Evolutionary conservation across 2,113 vertebrate species (phyloP), one percentile per base, ranked within the genome.

Genomic region (Erinaceus europaeus): DNA sequence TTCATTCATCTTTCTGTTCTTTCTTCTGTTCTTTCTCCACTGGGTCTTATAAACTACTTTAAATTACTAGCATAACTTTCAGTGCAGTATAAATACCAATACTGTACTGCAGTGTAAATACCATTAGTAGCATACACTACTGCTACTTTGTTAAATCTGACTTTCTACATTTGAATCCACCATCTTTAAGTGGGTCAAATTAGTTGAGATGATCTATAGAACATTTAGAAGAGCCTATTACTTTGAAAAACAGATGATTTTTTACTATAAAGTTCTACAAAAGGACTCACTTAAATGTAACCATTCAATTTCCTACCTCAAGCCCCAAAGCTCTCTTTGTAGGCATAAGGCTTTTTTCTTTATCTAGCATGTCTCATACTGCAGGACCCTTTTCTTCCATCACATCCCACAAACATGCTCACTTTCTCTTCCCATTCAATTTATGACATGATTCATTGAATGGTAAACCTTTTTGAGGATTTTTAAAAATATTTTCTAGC

Each of bases 361-460:
- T 86, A 91, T 93, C 88, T 85, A 59, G 53, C 40, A 62, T 61
- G 32, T 46, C 72, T 50, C 65, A 55, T 91, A 34, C 46, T 52
- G 44, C 48, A 23, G 25, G 44, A 6, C n/a, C 34, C 76, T 46
- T 93, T 92, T 57, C 69, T 69, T n/a, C 75, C 84, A 94, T 71
- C 87, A 64, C 71, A 91, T 81, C 90, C 89, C 79, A n/a, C 34
- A 75, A 91, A 74, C 76, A 62, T 64, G 91, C 64, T 94, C 65
- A 90, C 40, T 74, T 48, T 90, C 73, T 83, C 74, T 91, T 86
- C 40, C 75, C 71, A 82, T 93, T 93, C 93, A 86, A 91, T 96
- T 42, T 92, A 93, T 89, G 95, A 96, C 96, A 96, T 97, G 96
- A 97, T 97, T 97, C 96, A 97, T 96, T 96, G 95, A 96, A 90